Base-by-base conservation (phyloP, 2,797 vertebrate species). In the Micropoecilia bifurca region DNA sequence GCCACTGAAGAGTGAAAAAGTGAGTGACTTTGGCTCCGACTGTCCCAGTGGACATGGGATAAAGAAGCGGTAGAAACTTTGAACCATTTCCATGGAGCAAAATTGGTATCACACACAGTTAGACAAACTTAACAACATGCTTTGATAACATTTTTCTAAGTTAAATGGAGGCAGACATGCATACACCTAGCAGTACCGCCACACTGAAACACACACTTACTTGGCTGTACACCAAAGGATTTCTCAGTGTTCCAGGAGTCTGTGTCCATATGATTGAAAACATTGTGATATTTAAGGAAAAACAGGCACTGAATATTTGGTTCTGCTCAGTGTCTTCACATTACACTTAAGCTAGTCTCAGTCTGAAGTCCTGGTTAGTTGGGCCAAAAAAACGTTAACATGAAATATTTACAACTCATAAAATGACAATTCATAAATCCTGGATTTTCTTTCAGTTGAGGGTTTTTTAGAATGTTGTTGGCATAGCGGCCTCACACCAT, bases 281-380 rank as follows among this genome's bases (percentile, higher is more conserved):
- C 59, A 63, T 63, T 63, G 28, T 3, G 61, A 63, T 36, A 63
- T 63, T 63, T 63, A 18, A 63, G 33, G 1, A 36, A 63, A 36
- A 63, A 63, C 93, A 93, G 92, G 88, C 85, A 18, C 63, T 43
- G 69, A 78, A 73, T 89, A 83, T 89, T 90, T 82, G 73, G 81
- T 57, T 88, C 92, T 94, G 90, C 75, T 87, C 83, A 90, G 81
- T 80, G 46, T 93, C 88, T 80, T 80, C 80, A 71, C 74, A 55
- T 83, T 78, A 71, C 20, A 28, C 53, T 22, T 20, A 73, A 71
- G 84, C 81, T 80, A 39, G 71, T 30, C 30, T 6, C 1, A 43
- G 68, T 79, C 50, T 28, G 10, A 73, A 73, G 69, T 1, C 4
- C 63, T 63, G 74, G 74, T 75, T 43, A 25, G 33, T 4, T 14